Evolutionary conservation across 2,888 invertebrate genomes (phyloP).

Genomic region (Tubulanus polymorphus): DNA sequence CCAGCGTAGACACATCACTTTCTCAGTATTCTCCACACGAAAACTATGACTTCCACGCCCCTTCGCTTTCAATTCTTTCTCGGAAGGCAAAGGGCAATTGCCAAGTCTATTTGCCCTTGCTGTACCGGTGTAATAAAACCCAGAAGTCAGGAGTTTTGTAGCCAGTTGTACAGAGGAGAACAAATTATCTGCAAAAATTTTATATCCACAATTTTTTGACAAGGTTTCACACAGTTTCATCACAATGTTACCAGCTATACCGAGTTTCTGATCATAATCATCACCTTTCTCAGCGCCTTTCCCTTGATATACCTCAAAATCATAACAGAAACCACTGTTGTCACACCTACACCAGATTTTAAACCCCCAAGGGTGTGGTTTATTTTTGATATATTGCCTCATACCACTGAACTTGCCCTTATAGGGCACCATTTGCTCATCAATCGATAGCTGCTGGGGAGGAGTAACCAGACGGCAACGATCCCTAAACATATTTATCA

Average conservation of each 20-base stretch:
- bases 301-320: slow-evolving; percentile 17
- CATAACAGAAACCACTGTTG: slow-evolving; percentile 14
- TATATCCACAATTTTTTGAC: slow-evolving; percentile 5
- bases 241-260: background rate
- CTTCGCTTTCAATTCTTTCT: slow-evolving; percentile 9
- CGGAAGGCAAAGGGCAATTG: background rate
- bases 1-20: slow-evolving; percentile 12
- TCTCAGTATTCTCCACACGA: slow-evolving; percentile 1
- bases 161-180: background rate
- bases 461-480: slow-evolving; percentile 10
- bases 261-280: no score
- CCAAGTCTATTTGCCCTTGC: slow-evolving; percentile 3
- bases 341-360: slow-evolving; percentile 13
- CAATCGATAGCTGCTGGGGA: slow-evolving; percentile 12
- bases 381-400: slow-evolving; percentile 19
- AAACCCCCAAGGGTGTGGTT: slow-evolving; percentile 19
- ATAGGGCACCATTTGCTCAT: slow-evolving; percentile 20
- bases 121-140: background rate
- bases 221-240: background rate
- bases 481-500: slow-evolving; percentile 12
- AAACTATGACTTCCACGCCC: slow-evolving; percentile 10
- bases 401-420: slow-evolving; percentile 14
- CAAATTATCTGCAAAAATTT: slow-evolving; percentile 10
- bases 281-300: no score
- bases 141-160: background rate